phyloP scores from a whole-genome alignment of 2,797 vertebrate species.

The Antennarius maculatus region DNA sequence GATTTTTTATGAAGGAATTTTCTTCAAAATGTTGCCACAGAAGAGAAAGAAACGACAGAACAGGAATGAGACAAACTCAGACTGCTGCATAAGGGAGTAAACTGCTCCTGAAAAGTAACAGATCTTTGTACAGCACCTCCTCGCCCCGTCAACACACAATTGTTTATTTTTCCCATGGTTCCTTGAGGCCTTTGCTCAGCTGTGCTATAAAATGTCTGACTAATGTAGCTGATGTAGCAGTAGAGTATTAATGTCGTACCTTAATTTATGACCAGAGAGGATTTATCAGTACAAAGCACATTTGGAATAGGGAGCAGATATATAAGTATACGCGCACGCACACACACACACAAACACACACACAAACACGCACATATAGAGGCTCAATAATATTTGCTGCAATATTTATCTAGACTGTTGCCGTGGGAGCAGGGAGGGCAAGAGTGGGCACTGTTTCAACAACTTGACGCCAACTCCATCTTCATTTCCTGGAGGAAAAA shows the following conservation, averaged over 20 bases:
- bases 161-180: constrained; percentile 48
- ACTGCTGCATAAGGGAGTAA: constrained; percentile 1
- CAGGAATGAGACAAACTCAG: not conserved
- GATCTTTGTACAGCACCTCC: constrained; percentile 35
- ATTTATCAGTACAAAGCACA: constrained; percentile 23
- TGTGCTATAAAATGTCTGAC: constrained; percentile 40
- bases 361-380: not conserved
- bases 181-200: constrained; percentile 54
- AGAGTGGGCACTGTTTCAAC: not conserved
- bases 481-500: not conserved
- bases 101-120: not conserved
- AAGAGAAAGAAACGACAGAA: not conserved
- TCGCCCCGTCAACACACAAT: constrained; percentile 35
- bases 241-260: constrained; percentile 31
- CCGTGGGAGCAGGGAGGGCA: not conserved
- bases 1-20: not conserved
- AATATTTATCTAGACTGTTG: constrained; percentile 16
- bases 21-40: not conserved
- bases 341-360: constrained; percentile 1
- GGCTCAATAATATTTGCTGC: constrained; percentile 10
- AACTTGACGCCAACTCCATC: not conserved
- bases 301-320: constrained; percentile 19
- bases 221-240: constrained; percentile 50
- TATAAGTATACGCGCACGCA: not conserved
- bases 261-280: constrained; percentile 22